A percentile compares a stretch with the other conserved stretches of the same genome.
Conservation (phyloP, 1,140 invertebrate genomes). For the Gryllus bimaculatus region DNA sequence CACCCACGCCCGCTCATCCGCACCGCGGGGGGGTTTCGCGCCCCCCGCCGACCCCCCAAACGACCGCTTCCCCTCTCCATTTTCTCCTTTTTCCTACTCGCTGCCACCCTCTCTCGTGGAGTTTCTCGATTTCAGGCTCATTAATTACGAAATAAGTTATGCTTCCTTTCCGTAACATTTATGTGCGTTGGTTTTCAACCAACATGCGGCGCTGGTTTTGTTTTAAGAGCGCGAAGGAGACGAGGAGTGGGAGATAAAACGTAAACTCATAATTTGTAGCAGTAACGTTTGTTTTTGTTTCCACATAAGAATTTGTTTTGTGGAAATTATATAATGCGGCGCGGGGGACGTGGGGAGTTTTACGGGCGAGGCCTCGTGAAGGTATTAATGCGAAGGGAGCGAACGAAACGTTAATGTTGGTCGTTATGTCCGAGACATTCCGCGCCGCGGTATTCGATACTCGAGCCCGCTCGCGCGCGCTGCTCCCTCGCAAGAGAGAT, state of each 20-base stretch:
- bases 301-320: too few relatives aligned
- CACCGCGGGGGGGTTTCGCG: neutral
- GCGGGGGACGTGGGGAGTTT: neutral
- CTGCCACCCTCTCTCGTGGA: neutral
- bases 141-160: neutral
- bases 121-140: neutral
- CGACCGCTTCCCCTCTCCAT: too few relatives aligned
- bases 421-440: neutral
- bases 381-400: neutral
- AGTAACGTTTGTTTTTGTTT: neutral
- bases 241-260: neutral
- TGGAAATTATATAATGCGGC: neutral
- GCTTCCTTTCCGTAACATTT: neutral
- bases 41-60: too few relatives aligned
- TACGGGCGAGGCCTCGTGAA: neutral
- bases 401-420: neutral
- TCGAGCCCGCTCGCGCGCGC: too few relatives aligned
- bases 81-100: neutral
- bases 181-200: neutral
- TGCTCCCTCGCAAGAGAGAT: too few relatives aligned
- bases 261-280: constrained; percentile 5
- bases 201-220: neutral
- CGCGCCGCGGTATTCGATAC: too few relatives aligned
- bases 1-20: neutral
- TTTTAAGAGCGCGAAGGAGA: neutral